Percentiles rank a stretch among this genome's conserved stretches.
phyloP scores from a whole-genome alignment of 2,888 invertebrate species.

The Drosophila cyrtoloma region DNA sequence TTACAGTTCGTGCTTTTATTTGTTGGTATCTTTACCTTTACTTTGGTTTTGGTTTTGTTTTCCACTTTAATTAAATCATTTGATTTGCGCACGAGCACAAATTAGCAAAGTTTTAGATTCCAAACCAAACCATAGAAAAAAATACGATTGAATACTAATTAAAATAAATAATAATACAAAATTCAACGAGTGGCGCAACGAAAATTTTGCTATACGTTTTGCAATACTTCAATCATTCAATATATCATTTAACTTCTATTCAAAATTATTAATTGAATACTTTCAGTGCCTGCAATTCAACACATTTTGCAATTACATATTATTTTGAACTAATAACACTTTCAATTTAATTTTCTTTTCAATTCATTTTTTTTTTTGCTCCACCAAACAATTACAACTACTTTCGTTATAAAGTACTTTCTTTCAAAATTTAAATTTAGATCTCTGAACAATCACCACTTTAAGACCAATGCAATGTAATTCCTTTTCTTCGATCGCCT shows the following conservation, averaged over 20 bases:
- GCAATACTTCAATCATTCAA: slow-evolving; percentile 10
- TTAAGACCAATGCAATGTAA: not conserved
- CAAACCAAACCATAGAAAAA: slow-evolving; percentile 10
- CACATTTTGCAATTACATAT: not conserved
- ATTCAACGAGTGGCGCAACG: slow-evolving; percentile 27
- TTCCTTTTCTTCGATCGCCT: not conserved
- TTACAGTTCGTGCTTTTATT: slow-evolving; percentile 24
- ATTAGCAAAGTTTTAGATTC: slow-evolving; percentile 33
- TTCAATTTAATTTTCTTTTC: slow-evolving; percentile 15
- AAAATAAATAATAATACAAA: slow-evolving; percentile 24
- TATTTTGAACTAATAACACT: slow-evolving; percentile 11
- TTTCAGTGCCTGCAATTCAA: slow-evolving; percentile 5
- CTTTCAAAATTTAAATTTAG: not conserved
- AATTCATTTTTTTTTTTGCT: slow-evolving; percentile 1
- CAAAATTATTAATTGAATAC: slow-evolving; percentile 22
- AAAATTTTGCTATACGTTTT: slow-evolving; percentile 7
- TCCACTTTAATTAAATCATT: slow-evolving; percentile 53
- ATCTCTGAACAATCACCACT: not conserved
- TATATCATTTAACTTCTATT: slow-evolving; percentile 15
- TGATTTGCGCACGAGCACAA: slow-evolving; percentile 49
- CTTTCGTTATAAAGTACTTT: slow-evolving; percentile 31
- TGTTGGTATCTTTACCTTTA: not conserved
- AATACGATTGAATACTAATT: slow-evolving; percentile 18
- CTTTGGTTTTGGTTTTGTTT: slow-evolving; percentile 23
- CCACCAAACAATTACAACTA: not conserved